A percentile compares a stretch with the other conserved stretches of the same genome.
Conservation (phyloP, 92 coral and sea anemone genomes). For the Virgularia gustaviana region DNA sequence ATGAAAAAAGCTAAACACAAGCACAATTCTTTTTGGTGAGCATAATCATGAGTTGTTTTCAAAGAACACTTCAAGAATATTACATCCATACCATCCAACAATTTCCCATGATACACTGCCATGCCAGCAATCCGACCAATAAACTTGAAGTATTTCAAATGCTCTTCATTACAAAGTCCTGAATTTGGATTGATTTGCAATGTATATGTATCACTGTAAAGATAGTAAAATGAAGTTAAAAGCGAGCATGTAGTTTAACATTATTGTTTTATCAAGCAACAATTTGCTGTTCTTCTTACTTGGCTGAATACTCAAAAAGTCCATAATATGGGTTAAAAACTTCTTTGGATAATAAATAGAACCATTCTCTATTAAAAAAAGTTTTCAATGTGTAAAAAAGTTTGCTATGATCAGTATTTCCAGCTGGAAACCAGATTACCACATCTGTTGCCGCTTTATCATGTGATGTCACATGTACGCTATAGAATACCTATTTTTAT, state of each 20-base stretch:
- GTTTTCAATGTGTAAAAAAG: background rate
- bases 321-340: constrained; percentile 97
- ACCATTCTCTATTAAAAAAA: constrained; percentile 77
- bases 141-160: constrained; percentile 88
- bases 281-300: constrained; percentile 44
- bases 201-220: constrained; percentile 91
- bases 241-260: background rate
- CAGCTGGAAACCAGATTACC: too few species aligned
- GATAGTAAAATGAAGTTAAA: background rate
- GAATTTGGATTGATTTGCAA: constrained; percentile 97
- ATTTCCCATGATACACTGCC: constrained; percentile 97
- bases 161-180: constrained; percentile 94
- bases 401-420: background rate
- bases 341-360: constrained; percentile 89
- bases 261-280: background rate
- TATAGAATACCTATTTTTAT: too few species aligned
- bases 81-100: constrained; percentile 70
- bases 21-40: too few species aligned
- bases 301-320: constrained; percentile 94
- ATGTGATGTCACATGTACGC: background rate
- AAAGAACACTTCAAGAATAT: background rate
- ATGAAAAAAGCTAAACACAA: constrained; percentile 77
- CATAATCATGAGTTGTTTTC: too few species aligned
- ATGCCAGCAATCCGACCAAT: constrained; percentile 97
- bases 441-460: too few species aligned